Evolutionary conservation across 2,888 invertebrate species (phyloP).

Genomic region (Tiliacea aurago): DNA sequence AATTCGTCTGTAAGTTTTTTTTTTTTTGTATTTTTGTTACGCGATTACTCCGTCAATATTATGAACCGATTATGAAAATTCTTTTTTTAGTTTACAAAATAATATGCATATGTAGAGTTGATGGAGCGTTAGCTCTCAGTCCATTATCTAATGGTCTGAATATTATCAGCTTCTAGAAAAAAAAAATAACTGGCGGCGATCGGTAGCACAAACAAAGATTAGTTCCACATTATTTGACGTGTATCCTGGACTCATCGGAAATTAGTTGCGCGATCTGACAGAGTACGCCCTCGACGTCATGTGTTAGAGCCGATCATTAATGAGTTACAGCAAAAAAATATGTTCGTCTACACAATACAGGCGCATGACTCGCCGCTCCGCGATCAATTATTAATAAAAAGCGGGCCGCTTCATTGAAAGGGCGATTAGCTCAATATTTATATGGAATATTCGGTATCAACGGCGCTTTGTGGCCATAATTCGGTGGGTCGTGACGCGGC

Average conservation of each 20-base stretch:
- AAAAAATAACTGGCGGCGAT: constrained; percentile 44
- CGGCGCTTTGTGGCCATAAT: constrained; percentile 90
- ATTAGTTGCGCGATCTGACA: constrained; percentile 82
- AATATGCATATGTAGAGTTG: background rate
- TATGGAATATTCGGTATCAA: constrained; percentile 91
- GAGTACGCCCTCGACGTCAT: constrained; percentile 81
- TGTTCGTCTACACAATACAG: constrained; percentile 87
- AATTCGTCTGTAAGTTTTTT: no score
- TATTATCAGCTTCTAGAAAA: constrained; percentile 14
- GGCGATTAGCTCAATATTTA: constrained; percentile 91
- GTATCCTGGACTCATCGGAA: constrained; percentile 80
- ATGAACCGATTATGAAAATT: no score
- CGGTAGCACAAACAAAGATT: constrained; percentile 82
- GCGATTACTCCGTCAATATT: no score
- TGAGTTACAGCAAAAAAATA: constrained; percentile 88
- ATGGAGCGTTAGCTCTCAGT: background rate
- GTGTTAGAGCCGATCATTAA: constrained; percentile 82
- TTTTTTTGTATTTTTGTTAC: no score
- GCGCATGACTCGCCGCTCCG: constrained; percentile 89
- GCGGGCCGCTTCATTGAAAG: constrained; percentile 90
- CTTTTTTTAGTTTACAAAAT: background rate
- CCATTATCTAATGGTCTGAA: background rate
- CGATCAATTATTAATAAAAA: constrained; percentile 91
- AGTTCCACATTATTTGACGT: constrained; percentile 81
- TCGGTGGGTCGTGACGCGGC: constrained; percentile 89